Base-by-base conservation (phyloP, 2,113 vertebrate genomes). In the Desmodus rotundus region DNA sequence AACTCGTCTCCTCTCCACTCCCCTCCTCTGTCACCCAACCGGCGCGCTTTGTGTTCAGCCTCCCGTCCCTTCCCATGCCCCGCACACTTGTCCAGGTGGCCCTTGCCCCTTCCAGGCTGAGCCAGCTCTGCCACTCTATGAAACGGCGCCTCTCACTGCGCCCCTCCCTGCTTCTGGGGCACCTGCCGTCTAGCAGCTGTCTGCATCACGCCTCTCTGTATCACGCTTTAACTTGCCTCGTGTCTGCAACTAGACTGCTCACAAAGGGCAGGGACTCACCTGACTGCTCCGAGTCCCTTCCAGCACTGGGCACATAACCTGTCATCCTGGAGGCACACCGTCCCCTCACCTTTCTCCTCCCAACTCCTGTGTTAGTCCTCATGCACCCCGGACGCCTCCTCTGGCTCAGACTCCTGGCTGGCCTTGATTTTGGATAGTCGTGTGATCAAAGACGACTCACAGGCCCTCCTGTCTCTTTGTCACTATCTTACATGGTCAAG, bases 301-400 rank as follows among this genome's bases (percentile, higher is more conserved):
- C 0, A 20, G 5, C 13, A 4, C 31, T 7, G 33, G 41, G 28
- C 84, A 17, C 11, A 38, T 61, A 68, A n/a, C 33, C 47, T 4
- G 7, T 80, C 14, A 1, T 52, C n/a, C 24, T 0, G 0, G 13
- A 45, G 50, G 28, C 16, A 0, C 3, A 3, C 17, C 38, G 26
- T 7, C 11, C 22, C 47, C 5, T 19, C 52, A 15, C 17, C 54
- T 65, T 56, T 45, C 19, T 56, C 50, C 5, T 26, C 43, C n/a
- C 19, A 10, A 6, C 50, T 12, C 56, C 72, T 9, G 1, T 28
- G 20, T 70, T 5, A 45, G 67, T 65, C 76, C 67, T 31, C 2
- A 7, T n/a, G 10, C 41, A 45, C 20, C 13, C 9, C 26, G 14
- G 12, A 15, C 5, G 4, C 22, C n/a, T 24, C 47, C 50, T 38